phyloP scores from a whole-genome alignment of 2,113 vertebrate genomes.

The Crotalus helleri region DNA sequence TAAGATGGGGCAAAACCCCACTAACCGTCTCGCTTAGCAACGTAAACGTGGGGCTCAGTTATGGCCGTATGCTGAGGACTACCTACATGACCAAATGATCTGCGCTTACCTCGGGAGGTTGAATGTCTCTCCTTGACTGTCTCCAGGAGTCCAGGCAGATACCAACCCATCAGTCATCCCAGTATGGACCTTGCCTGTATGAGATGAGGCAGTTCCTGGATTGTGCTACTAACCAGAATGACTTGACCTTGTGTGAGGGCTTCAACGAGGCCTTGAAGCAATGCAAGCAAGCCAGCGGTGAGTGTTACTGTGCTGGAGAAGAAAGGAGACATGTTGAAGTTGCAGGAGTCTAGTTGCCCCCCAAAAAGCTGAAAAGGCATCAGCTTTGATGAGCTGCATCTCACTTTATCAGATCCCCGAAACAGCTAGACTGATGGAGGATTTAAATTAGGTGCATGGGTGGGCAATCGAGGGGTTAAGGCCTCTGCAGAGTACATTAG shows the following conservation, averaged over 20 bases:
- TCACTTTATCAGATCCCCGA: background rate
- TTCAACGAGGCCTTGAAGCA: slow-evolving; percentile 92
- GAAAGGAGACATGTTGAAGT: fast-evolving
- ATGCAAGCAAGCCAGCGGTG: slow-evolving; percentile 85
- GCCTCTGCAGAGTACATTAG: background rate
- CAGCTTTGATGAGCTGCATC: background rate
- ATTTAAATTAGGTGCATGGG: background rate
- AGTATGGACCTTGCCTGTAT: slow-evolving; percentile 82
- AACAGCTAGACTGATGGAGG: background rate
- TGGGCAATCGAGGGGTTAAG: background rate
- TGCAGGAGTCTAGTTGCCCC: background rate
- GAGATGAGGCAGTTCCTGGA: slow-evolving; percentile 92
- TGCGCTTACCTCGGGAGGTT: background rate
- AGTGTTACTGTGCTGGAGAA: fast-evolving
- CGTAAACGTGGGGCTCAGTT: too few species aligned
- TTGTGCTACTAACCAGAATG: slow-evolving; percentile 83
- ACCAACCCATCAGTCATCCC: slow-evolving; percentile 53
- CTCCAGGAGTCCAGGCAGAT: slow-evolving; percentile 66
- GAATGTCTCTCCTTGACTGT: background rate
- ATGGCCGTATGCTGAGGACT: too few species aligned
- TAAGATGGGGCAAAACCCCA: too few species aligned
- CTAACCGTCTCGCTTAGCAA: too few species aligned
- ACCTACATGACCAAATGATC: background rate
- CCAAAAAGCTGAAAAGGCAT: too few species aligned
- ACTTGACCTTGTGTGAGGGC: slow-evolving; percentile 89